Evolutionary conservation across 2,113 vertebrate genomes (phyloP), one percentile per base, ranked within the genome.

Genomic region (Alouatta palliata): DNA sequence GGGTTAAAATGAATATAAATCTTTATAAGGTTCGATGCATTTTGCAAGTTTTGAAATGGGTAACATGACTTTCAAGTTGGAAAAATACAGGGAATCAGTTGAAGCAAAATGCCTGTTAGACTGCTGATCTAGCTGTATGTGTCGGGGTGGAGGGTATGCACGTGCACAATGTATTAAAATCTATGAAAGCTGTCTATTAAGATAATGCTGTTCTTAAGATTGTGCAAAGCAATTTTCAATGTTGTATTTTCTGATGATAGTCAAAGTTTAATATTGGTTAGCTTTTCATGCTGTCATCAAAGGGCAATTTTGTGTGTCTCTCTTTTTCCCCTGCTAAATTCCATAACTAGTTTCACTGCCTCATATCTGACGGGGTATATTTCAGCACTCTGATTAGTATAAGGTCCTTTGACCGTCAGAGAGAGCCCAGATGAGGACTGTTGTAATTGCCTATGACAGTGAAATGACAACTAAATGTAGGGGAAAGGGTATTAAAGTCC

Each of bases 11-110:
- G 11, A 40, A 75, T 45, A 35, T 37, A 52, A 73, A 85, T 43
- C n/a, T 58, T 64, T 76, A 32, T 76, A 71, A 19, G 35, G 85
- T 85, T 77, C 86, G 49, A 58, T 79, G n/a, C 56, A 84, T 66
- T 84, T 91, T 91, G 80, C 35, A 81, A 81, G 83, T 21, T 73
- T 91, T 87, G 89, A 92, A 70, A 75, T 61, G 12, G 16, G 81
- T 81, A 73, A 75, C n/a, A 37, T 79, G 43, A 17, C 35, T 49
- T 86, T 64, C n/a, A 64, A 85, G 19, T 8, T 90, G n/a, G 30
- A 86, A 90, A 90, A 64, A 40, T 25, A 1, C 14, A 21, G 79
- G 40, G 90, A 88, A 90, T 85, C 35, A 73, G 30, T 16, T 52
- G 20, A 49, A 71, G 43, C 35, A 73, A 91, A 73, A 16, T 52